Evolutionary conservation across 2,888 invertebrate genomes (phyloP), one percentile per base, ranked within the genome.

Genomic region (Peribatodes rhomboidaria): DNA sequence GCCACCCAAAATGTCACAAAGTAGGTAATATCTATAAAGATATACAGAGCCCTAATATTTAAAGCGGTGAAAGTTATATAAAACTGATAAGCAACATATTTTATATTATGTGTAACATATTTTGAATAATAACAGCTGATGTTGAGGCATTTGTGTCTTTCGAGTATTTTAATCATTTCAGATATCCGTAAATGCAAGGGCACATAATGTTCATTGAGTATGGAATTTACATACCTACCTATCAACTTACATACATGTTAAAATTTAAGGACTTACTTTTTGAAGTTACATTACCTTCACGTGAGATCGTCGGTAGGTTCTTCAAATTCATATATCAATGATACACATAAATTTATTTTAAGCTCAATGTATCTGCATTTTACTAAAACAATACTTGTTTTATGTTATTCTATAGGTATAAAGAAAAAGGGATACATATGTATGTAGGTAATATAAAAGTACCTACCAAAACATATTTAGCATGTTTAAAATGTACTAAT

Each of bases 1-100:
- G 61, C 53, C 69, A 73, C 67, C 65, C 67, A 65, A 72, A 71
- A 69, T 67, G 68, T 71, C 67, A 60, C 61, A 68, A 66, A 59
- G 67, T 75, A 73, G 74, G 75, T 68, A 69, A 76, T 77, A 74
- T 74, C 71, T 75, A 73, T 71, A 67, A 75, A 72, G 75, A 71
- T 46, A 70, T 65, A 71, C 56, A 67, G 60, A 61, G 56, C 55
- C 73, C 74, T 71, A 66, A 76, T 78, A 81, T 79, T 78, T 73
- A 70, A 77, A 74, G 68, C 72, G 81, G 85, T 82, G 86, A 88
- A 88, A 87, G 88, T 87, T 78, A 79, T 77, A 79, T 76, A 77
- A 77, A 76, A 66, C 61, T 78, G 86, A 86, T 84, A 87, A 84
- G 68, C 73, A 76, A 72, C 72, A 80, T 73, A 75, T 78, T 72